These are phyloP conservation scores for Caenorhabditis brenneri DNA, from an alignment of 1,140 invertebrate species.

Conservation along the genomic window DNA sequence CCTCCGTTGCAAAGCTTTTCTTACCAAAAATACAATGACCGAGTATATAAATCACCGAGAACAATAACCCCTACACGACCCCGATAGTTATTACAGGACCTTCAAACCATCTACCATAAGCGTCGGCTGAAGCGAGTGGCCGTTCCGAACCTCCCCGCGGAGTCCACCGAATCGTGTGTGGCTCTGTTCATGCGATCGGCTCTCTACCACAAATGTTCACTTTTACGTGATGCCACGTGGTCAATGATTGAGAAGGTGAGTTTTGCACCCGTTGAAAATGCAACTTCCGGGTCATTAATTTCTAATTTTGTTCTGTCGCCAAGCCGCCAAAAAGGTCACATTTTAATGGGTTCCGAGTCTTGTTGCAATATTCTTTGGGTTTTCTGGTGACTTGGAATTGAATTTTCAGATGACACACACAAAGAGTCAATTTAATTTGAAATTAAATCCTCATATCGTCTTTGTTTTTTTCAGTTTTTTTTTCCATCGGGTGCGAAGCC, in stretches of 20 bases:
- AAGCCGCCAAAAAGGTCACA: neutral
- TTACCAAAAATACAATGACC: too few relatives aligned
- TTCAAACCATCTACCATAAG: conserved; percentile 18
- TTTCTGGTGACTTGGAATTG: too few relatives aligned
- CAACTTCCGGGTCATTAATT: conserved; percentile 16
- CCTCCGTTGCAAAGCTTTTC: too few relatives aligned
- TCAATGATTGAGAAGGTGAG: conserved; percentile 20
- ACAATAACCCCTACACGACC: neutral
- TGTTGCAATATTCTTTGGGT: too few relatives aligned
- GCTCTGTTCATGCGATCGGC: conserved; percentile 3
- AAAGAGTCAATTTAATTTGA: too few relatives aligned
- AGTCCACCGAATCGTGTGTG: neutral
- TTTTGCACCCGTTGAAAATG: neutral
- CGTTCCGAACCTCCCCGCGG: neutral
- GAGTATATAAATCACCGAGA: too few relatives aligned
- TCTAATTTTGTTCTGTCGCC: neutral
- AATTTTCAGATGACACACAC: too few relatives aligned
- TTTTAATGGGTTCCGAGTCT: neutral
- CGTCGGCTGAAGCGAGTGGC: conserved; percentile 1
- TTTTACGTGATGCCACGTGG: conserved; percentile 13
- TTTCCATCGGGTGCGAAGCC: too few relatives aligned
- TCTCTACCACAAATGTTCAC: conserved; percentile 30
- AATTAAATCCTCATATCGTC: too few relatives aligned
- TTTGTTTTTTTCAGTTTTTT: too few relatives aligned
- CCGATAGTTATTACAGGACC: conserved; percentile 23